Percentiles rank a stretch among this genome's conserved stretches.
Conservation (phyloP, 1,140 invertebrate genomes). For the Polyergus mexicanus region DNA sequence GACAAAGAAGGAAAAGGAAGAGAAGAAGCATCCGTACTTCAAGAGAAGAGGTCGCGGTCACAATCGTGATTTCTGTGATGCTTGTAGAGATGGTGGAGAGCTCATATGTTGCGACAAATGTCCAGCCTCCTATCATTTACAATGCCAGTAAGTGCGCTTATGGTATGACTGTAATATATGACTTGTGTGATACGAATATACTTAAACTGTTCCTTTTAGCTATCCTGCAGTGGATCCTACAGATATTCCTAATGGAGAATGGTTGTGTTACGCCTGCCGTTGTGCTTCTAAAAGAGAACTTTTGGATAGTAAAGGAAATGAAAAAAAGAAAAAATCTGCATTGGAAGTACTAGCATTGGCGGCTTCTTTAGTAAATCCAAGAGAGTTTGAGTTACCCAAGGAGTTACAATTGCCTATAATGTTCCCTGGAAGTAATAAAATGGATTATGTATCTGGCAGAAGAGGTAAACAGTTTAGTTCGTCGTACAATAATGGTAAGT, state of each 20-base stretch:
- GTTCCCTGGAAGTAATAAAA: conserved; percentile 94
- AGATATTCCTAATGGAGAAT: conserved; percentile 96
- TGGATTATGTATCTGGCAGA: conserved; percentile 81
- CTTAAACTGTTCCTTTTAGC: conserved; percentile 85
- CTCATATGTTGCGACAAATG: conserved; percentile 98
- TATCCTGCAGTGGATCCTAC: conserved; percentile 95
- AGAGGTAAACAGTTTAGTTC: conserved; percentile 79
- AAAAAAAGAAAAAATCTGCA: conserved; percentile 87
- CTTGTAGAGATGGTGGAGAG: conserved; percentile 96
- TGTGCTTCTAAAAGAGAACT: conserved; percentile 83
- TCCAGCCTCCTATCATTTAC: conserved; percentile 97
- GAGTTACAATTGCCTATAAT: conserved; percentile 92
- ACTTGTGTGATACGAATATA: neutral
- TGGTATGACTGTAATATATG: neutral
- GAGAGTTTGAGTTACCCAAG: conserved; percentile 94
- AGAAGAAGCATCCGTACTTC: conserved; percentile 93
- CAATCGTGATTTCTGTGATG: conserved; percentile 97
- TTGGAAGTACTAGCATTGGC: conserved; percentile 93
- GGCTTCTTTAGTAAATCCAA: conserved; percentile 94
- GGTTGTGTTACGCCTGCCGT: conserved; percentile 95
- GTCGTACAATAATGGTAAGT: conserved; percentile 78
- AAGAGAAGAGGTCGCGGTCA: conserved; percentile 95
- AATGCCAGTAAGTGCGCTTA: conserved; percentile 93
- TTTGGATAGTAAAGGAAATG: conserved; percentile 71
- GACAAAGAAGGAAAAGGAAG: conserved; percentile 88